Conservation (phyloP, 1,140 invertebrate genomes). For the Habropoda laboriosa region DNA sequence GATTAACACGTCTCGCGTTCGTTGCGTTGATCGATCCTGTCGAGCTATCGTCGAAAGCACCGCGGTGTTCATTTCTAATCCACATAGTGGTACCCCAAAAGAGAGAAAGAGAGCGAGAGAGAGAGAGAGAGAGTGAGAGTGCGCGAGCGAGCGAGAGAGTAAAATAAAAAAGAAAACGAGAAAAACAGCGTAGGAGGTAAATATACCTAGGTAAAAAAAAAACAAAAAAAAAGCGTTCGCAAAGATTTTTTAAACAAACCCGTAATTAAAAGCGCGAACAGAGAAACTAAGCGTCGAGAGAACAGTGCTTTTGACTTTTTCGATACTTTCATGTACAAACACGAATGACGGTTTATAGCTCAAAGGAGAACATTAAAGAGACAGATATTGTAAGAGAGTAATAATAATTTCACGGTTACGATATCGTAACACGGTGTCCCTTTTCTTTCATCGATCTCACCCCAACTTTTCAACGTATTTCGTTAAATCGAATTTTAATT, state of each 20-base stretch:
- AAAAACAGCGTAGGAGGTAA: conserved; percentile 9
- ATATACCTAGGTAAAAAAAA: conserved; percentile 21
- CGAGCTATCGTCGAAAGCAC: conserved; percentile 62
- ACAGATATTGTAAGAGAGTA: conserved; percentile 69
- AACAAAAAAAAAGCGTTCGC: too few species aligned
- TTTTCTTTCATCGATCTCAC: neutral
- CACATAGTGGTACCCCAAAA: conserved; percentile 52
- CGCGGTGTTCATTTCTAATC: conserved; percentile 66
- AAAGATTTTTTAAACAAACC: conserved; percentile 39
- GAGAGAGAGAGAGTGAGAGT: neutral
- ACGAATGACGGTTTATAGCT: conserved; percentile 63
- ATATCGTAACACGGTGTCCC: conserved; percentile 50
- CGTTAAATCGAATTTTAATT: neutral
- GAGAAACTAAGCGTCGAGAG: conserved; percentile 45
- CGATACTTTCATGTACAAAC: conserved; percentile 69
- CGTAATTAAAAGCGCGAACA: conserved; percentile 23
- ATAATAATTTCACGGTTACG: conserved; percentile 69
- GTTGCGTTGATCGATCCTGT: conserved; percentile 48
- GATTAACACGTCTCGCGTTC: conserved; percentile 46
- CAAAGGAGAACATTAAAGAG: conserved; percentile 64
- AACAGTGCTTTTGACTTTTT: conserved; percentile 66
- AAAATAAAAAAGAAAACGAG: conserved; percentile 20
- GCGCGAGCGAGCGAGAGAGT: neutral
- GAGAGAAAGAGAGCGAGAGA: neutral
- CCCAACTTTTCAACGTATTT: neutral